Evolutionary conservation across 2,888 invertebrate species (phyloP), one percentile per base, ranked within the genome.

Genomic region (Cryptus armator): DNA sequence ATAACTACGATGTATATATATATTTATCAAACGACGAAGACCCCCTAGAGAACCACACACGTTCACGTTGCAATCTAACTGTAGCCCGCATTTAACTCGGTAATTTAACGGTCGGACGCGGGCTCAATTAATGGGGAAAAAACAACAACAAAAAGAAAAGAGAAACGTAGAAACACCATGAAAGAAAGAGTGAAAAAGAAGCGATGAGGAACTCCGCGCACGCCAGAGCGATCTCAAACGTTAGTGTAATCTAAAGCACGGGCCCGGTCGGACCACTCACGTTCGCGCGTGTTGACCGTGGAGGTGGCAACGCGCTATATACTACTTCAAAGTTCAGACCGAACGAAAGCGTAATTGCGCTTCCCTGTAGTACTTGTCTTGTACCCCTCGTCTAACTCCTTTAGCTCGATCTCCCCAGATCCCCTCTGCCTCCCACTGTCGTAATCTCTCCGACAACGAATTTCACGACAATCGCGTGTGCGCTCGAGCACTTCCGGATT

Each of bases 401-500:
- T 19, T 51, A 46, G n/a, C 19, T 19, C 10, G 19, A 16, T 43
- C 19, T 37, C 64, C 37, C 66, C 19, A 76, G 37, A 5, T 48
- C 43, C 19, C 68, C 64, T 24, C 14, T 16, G 37, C 37, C 43
- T 56, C 62, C 43, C 32, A 46, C 74, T 59, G 56, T 59, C 53
- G 77, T 77, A 81, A 84, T 81, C 74, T 81, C 84, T 81, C 48
- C 70, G 24, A 48, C 78, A 79, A 81, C 75, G 75, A 81, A 82
- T 81, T 78, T 79, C 84, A 85, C 75, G 75, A 78, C 78, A 81
- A 81, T 85, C 78, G 84, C 81, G 81, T 81, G 76, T 84, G 46
- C 81, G 84, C 81, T 70, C 64, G 77, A 78, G 77, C 84, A 81
- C 78, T 81, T 71, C 66, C 81, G 78, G 78, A 81, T 85, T 85